Percentiles rank a stretch among this genome's conserved stretches.
Conservation (phyloP, 2,797 vertebrate genomes). For the Micropoecilia bifurca region DNA sequence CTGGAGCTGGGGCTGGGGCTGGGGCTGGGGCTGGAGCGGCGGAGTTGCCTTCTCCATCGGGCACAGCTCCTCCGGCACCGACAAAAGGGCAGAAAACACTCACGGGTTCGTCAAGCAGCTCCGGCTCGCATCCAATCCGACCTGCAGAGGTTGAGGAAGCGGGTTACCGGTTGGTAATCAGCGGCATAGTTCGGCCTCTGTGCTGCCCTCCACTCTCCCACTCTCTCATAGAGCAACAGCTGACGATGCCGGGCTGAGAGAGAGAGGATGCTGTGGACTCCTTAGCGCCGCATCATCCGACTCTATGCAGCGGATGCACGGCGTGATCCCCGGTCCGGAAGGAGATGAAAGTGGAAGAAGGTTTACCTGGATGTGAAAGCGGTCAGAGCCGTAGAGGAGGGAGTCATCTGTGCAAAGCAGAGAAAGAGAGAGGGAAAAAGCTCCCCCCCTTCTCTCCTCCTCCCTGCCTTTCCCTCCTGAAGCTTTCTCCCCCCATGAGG, state of each 20-base stretch:
- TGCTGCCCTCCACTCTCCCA: constrained; percentile 51
- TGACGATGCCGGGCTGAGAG: constrained; percentile 72
- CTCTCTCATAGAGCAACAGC: constrained; percentile 79
- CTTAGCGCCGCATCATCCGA: constrained; percentile 69
- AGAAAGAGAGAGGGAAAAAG: constrained; percentile 21
- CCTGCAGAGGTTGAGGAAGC: constrained; percentile 51
- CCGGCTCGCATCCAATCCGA: constrained; percentile 75
- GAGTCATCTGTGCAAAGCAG: constrained; percentile 28
- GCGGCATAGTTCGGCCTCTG: constrained; percentile 71
- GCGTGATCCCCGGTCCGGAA: constrained; percentile 23
- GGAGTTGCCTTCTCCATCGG: constrained; percentile 83
- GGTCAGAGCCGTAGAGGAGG: constrained; percentile 36
- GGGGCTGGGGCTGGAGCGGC: constrained; percentile 68
- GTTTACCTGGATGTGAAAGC: constrained; percentile 61
- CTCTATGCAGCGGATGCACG: constrained; percentile 30
- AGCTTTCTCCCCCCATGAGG: constrained; percentile 36
- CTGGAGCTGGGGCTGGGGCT: constrained; percentile 77
- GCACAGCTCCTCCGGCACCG: constrained; percentile 69
- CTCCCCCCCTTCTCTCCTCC: constrained; percentile 39
- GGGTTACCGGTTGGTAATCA: constrained; percentile 57
- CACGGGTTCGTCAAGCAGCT: constrained; percentile 62
- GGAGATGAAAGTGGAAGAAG: constrained; percentile 29
- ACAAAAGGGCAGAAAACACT: constrained; percentile 71
- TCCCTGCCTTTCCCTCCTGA: constrained; percentile 14
- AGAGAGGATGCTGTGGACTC: constrained; percentile 51